These are phyloP conservation scores for Trachelus stipa DNA, from an alignment of 2,888 invertebrate genomes.

Conservation along the genomic window DNA sequence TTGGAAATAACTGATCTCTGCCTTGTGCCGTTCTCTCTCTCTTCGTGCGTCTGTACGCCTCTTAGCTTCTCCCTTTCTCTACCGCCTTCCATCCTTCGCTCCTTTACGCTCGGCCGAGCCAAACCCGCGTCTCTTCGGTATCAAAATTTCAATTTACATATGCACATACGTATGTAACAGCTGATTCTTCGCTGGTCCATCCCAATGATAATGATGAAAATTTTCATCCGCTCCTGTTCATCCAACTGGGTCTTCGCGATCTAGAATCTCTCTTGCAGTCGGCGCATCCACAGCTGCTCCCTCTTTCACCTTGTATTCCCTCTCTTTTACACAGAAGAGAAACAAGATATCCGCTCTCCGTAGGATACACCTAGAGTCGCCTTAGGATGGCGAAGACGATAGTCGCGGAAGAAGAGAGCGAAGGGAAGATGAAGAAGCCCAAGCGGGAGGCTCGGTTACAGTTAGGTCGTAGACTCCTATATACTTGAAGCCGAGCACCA, in stretches of 20 bases:
- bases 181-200: background rate
- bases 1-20: background rate
- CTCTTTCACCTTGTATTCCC: background rate
- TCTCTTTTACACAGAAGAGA: background rate
- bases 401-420: background rate
- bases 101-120: background rate
- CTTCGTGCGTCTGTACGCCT: no score
- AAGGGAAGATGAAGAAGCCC: slow-evolving; percentile 10
- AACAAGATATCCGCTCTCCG: background rate
- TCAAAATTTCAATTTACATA: background rate
- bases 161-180: rapidly evolving
- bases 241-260: background rate
- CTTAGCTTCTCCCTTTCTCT: no score
- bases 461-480: slow-evolving; percentile 35
- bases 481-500: slow-evolving; percentile 24
- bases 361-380: background rate
- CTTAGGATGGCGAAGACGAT: no score
- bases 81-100: no score
- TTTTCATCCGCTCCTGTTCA: background rate
- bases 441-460: slow-evolving; percentile 33
- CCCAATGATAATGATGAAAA: background rate
- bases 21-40: no score
- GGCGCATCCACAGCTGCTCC: background rate
- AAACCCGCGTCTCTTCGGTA: background rate
- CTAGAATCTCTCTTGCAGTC: background rate